Evolutionary conservation across 1,140 invertebrate genomes (phyloP).

Genomic region (Megalopta genalis): DNA sequence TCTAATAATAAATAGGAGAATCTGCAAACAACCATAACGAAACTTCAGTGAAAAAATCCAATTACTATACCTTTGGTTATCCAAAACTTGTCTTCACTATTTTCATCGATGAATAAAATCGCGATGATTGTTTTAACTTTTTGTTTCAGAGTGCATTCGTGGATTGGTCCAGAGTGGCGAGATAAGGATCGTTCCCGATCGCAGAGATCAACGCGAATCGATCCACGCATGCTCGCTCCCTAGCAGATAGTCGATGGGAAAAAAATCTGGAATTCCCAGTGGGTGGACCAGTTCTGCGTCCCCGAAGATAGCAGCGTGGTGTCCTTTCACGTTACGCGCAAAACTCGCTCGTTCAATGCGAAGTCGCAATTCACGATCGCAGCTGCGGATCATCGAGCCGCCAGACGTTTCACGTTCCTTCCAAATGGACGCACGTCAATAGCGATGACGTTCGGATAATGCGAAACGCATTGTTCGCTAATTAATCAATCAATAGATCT

Average conservation of each 20-base stretch:
- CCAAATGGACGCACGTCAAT: neutral
- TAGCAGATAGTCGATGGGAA: conserved; percentile 30
- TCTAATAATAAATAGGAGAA: too few relatives aligned
- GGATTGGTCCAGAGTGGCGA: neutral
- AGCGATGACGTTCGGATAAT: neutral
- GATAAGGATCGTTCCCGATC: conserved; percentile 35
- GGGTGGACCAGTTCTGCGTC: conserved; percentile 64
- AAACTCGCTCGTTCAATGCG: conserved; percentile 28
- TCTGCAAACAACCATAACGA: neutral
- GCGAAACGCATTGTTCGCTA: neutral
- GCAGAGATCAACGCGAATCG: conserved; percentile 10
- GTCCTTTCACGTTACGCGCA: conserved; percentile 55
- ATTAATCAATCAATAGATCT: neutral
- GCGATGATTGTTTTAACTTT: neutral
- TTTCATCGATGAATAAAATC: neutral
- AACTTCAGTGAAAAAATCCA: neutral
- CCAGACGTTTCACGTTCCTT: neutral
- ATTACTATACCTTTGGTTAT: too few relatives aligned
- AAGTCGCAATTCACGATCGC: neutral
- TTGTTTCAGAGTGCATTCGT: neutral
- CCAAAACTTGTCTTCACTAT: neutral
- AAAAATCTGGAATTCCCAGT: conserved; percentile 60
- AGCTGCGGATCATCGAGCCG: neutral
- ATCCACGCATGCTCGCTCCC: conserved; percentile 15
- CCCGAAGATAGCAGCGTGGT: conserved; percentile 44